A percentile compares a stretch with the other conserved stretches of the same genome.
Conservation (phyloP, 2,113 vertebrate genomes). For the Anhinga anhinga region DNA sequence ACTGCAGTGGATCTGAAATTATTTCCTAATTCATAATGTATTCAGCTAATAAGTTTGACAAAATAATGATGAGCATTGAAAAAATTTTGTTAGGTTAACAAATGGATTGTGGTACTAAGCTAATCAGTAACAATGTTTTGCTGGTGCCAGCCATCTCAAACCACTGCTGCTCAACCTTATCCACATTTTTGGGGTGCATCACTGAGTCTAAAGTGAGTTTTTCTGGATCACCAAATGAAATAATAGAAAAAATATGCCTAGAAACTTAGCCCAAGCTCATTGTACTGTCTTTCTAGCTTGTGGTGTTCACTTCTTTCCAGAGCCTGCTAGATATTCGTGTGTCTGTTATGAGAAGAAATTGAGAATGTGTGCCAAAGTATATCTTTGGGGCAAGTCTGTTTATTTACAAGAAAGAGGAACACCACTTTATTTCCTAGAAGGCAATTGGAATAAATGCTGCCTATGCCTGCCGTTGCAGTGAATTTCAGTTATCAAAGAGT, state of each 20-base stretch:
- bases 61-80: background rate
- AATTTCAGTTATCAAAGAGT: background rate
- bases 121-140: background rate
- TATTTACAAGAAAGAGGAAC: background rate
- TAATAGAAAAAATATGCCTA: background rate
- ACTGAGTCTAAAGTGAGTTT: background rate
- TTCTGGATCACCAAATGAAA: background rate
- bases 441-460: background rate
- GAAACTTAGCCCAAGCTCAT: background rate
- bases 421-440: background rate
- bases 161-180: background rate
- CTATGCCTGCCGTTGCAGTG: background rate
- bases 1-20: background rate
- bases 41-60: background rate
- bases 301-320: background rate
- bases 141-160: background rate
- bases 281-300: background rate
- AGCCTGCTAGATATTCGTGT: background rate
- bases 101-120: background rate
- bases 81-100: background rate
- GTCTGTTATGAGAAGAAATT: background rate
- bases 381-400: background rate
- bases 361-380: background rate
- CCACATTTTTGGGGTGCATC: background rate
- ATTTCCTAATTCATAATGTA: background rate